Percentiles rank a stretch among this genome's conserved stretches.
phyloP scores from a whole-genome alignment of 2,797 vertebrate genomes.

The Uromys caudimaculatus region DNA sequence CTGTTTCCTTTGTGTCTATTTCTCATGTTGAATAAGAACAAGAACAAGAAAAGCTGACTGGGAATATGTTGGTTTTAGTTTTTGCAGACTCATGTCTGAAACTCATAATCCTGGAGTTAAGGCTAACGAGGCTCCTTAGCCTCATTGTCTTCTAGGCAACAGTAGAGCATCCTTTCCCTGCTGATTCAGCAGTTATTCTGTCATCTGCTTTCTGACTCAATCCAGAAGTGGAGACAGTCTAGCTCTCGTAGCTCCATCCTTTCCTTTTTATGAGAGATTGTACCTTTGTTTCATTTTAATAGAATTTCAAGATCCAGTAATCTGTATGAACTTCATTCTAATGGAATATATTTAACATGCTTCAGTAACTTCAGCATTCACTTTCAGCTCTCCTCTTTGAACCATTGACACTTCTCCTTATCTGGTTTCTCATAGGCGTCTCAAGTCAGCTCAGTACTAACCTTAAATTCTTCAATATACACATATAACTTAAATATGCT shows the following conservation, averaged over 20 bases:
- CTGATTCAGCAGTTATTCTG: background rate
- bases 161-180: background rate
- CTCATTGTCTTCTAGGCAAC: background rate
- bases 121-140: background rate
- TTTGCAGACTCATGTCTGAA: background rate
- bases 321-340: conserved; percentile 6
- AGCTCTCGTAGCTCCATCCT: background rate
- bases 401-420: conserved; percentile 6
- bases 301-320: conserved; percentile 24
- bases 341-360: background rate
- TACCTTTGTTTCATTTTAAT: conserved; percentile 52
- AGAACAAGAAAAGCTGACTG: background rate
- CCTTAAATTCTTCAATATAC: background rate
- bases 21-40: background rate
- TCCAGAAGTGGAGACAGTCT: conserved; percentile 24
- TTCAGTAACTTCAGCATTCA: background rate
- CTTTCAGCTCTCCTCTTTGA: background rate
- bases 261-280: background rate
- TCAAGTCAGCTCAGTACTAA: conserved; percentile 1
- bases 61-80: conserved; percentile 17
- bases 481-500: conserved; percentile 16
- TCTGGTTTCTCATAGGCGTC: background rate
- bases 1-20: conserved; percentile 18
- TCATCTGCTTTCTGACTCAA: conserved; percentile 43
- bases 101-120: conserved; percentile 24